Base-by-base conservation (phyloP, 1,140 invertebrate species). In the Drosophila micromelanica region DNA sequence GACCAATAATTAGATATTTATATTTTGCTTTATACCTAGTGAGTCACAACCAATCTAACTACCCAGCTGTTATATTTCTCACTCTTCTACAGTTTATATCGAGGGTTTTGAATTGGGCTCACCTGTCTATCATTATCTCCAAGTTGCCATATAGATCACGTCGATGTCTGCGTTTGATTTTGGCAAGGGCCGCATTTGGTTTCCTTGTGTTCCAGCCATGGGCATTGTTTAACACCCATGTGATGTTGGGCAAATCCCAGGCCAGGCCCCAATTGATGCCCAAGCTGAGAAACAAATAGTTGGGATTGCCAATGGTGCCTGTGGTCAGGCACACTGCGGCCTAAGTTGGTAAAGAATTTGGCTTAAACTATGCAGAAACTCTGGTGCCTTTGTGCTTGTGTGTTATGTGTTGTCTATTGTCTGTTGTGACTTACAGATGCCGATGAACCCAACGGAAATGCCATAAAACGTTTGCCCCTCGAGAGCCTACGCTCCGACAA, bases 171-270 rank as follows among this genome's bases (percentile, higher is more conserved):
- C 95, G 92, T 75, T 95, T 94, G 12, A 94, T 89, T 80, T 84
- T 71, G 43, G 73, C 69, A 12, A 71, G 23, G n/a, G 68, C 84
- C 48, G 76, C 56, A 23, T 9, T 35, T 9, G 52, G 52, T 48
- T 80, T 85, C 70, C 68, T 59, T 67, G 68, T 68, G 86, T 51
- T 72, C 56, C 84, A 86, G 23, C 84, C 87, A 27, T 91, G 61
- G 86, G 92, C 78, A 63, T 94, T 93, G 1, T 94, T 90, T 17
- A 94, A 91, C 1, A 94, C 93, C 80, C 94, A 94, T 7, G 95
- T 95, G 52, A 94, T 93, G 77, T 96, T 94, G 7, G 96, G 96
- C 42, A 96, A 82, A 72, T 96, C 95, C 78, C 96, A 96, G 3
- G 95, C 95, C 40, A 96, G 94, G 63, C 95, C 95, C 95, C 95